A percentile compares a stretch with the other conserved stretches of the same genome.
Conservation (phyloP, 2,888 invertebrate genomes). For the Chironomus riparius region DNA sequence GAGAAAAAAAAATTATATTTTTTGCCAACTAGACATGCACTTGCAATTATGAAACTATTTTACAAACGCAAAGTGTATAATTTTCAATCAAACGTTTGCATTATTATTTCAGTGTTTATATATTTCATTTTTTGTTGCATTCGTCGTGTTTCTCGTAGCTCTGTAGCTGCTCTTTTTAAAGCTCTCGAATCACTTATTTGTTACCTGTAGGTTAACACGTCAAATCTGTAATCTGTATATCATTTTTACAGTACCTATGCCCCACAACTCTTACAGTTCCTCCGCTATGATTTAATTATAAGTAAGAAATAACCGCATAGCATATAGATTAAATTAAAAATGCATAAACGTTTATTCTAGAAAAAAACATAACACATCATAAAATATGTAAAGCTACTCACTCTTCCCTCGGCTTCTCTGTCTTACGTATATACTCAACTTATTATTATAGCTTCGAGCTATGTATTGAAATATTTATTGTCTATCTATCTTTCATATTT, state of each 20-base stretch:
- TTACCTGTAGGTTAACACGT: slow-evolving; percentile 22
- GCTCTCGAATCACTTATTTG: not conserved
- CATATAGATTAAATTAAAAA: slow-evolving; percentile 8
- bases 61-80: slow-evolving; percentile 22
- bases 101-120: not conserved
- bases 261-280: not conserved
- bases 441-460: not conserved
- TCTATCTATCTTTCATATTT: too few species aligned
- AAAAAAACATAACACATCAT: slow-evolving; percentile 10
- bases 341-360: slow-evolving; percentile 2
- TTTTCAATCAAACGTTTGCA: slow-evolving; percentile 24
- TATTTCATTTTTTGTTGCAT: not conserved
- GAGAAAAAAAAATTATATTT: slow-evolving; percentile 14
- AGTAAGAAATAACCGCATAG: not conserved
- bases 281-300: slow-evolving; percentile 4
- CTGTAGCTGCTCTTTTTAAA: not conserved
- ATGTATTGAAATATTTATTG: slow-evolving; percentile 10
- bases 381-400: slow-evolving; percentile 9
- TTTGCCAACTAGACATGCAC: slow-evolving; percentile 23
- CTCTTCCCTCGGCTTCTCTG: not conserved
- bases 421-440: not conserved
- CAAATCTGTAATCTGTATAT: not conserved
- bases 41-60: slow-evolving; percentile 22
- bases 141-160: not conserved
- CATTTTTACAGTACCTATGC: not conserved